phyloP scores from a whole-genome alignment of 2,113 vertebrate genomes.

The Sturnira hondurensis region DNA sequence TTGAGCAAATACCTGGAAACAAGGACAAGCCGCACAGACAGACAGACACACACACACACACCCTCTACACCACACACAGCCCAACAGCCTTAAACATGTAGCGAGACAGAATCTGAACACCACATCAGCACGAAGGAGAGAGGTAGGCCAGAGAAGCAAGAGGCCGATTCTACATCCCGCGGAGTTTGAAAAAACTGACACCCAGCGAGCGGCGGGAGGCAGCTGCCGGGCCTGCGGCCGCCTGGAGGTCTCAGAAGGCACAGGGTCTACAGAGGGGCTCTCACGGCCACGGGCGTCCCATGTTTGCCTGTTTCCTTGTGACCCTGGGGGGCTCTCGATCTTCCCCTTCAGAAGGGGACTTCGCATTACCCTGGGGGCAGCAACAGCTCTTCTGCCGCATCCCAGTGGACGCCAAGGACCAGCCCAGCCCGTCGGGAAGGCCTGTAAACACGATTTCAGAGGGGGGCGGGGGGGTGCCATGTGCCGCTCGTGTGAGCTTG shows the following conservation, averaged over 20 bases:
- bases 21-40: background rate
- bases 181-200: background rate
- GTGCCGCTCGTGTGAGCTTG: no score
- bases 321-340: background rate
- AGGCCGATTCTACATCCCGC: background rate
- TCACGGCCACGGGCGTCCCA: background rate
- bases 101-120: background rate
- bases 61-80: background rate
- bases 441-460: slow-evolving; percentile 12
- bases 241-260: background rate
- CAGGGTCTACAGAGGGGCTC: background rate
- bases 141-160: slow-evolving; percentile 50
- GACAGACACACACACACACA: background rate
- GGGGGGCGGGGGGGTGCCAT: background rate
- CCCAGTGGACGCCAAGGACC: background rate
- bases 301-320: background rate
- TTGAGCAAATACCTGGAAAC: background rate
- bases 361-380: background rate
- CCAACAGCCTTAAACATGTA: slow-evolving; percentile 3
- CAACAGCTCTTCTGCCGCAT: background rate
- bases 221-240: background rate
- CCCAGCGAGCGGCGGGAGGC: background rate
- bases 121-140: slow-evolving; percentile 14
- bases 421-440: background rate
- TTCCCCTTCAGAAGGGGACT: background rate